phyloP scores from a whole-genome alignment of 2,797 vertebrate species.

The Aselliscus stoliczkanus region DNA sequence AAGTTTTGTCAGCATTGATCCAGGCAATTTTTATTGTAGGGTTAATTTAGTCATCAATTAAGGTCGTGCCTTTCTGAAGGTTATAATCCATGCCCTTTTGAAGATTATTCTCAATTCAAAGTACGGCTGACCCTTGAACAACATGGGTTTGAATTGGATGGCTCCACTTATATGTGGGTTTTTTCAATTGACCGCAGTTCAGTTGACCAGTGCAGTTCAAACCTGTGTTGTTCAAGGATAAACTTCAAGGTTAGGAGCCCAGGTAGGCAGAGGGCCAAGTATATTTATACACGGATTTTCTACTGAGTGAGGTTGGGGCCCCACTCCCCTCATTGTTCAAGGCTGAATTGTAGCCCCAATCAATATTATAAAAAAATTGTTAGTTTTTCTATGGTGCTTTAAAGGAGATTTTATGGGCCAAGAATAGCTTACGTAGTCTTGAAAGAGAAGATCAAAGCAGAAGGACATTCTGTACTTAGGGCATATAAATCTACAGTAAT shows the following conservation, averaged over 20 bases:
- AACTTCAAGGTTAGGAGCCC: background rate
- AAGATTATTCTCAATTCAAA: background rate
- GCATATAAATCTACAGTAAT: background rate
- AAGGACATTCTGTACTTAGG: background rate
- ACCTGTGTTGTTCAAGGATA: background rate
- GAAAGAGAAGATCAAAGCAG: background rate
- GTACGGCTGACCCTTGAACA: background rate
- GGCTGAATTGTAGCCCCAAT: background rate
- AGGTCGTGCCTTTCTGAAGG: background rate
- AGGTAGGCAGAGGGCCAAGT: background rate
- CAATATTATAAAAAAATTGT: background rate
- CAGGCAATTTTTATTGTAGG: background rate
- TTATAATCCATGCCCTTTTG: background rate
- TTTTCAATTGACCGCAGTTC: background rate
- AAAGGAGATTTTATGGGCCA: background rate
- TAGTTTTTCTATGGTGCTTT: background rate
- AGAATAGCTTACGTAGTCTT: background rate
- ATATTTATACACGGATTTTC: background rate
- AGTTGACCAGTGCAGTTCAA: background rate
- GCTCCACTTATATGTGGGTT: too few species aligned
- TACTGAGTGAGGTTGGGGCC: background rate
- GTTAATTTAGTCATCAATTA: background rate
- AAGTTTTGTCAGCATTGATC: background rate
- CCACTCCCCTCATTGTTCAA: background rate
- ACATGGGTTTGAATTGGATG: background rate